Base-by-base conservation (phyloP, 2,888 invertebrate species). In the Hyppa rectilinea region DNA sequence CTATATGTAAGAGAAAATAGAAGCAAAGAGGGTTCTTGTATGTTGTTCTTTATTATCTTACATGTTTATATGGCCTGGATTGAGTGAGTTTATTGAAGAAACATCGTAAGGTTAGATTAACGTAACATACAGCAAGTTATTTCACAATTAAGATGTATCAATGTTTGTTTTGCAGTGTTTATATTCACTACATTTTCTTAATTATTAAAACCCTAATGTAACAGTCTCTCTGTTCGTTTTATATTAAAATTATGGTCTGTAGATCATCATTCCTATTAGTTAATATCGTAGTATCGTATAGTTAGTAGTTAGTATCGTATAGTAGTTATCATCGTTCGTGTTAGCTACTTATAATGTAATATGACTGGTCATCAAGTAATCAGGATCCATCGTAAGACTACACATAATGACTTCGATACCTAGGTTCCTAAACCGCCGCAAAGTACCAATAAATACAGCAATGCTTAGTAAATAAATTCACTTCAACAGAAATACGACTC, bases 31-130 rank as follows among this genome's bases (percentile, higher is more conserved):
- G 7, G 3, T 31, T 52, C 10, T 9, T 40, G 34, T 26, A 17
- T 61, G n/a, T 75, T 79, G 20, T 40, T 60, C 31, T 62, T 60
- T 55, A 77, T 75, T 68, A 59, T 49, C 36, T 59, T 36, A 17
- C 34, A 59, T 59, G 43, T 59, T 47, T 4, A 50, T 14, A 60
- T 26, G 23, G 34, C 10, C 2, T 43, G 12, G 5, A 26, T 20
- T 23, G 34, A 17, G 36, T n/a, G 2, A 45, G 49, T 23, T 73
- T 60, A 55, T 43, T 43, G n/a, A 43, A 34, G 20, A 36, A 60
- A 55, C 29, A 55, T 23, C 17, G 52, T 34, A 9, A 26, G 45
- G 31, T 59, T 45, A 23, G 23, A 0, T 58, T 50, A 43, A 34
- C 5, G 6, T 20, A 34, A 36, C 6, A 20, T 20, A 55, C 0